These are phyloP conservation scores for Dolomedes plantarius DNA, from an alignment of 2,888 invertebrate species.

Conservation along the genomic window DNA sequence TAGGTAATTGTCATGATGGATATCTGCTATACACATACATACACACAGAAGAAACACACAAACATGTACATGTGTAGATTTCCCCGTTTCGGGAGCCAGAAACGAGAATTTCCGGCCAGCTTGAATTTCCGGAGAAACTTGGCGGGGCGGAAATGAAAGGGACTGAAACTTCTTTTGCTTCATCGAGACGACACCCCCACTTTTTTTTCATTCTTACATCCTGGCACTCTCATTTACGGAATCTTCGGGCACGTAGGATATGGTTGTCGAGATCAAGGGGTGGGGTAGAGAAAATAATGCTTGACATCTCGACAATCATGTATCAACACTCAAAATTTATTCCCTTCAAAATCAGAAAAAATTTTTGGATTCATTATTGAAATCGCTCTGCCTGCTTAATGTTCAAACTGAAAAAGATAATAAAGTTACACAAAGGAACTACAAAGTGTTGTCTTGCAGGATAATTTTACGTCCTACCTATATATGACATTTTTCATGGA, in stretches of 20 bases:
- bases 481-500: too few relatives aligned
- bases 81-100: constrained; percentile 24
- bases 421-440: too few relatives aligned
- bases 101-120: constrained; percentile 49
- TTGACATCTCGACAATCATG: too few relatives aligned
- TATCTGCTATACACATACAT: background rate
- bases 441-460: too few relatives aligned
- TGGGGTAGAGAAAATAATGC: background rate
- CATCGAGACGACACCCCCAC: background rate
- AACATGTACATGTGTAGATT: too few relatives aligned
- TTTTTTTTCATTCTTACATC: background rate
- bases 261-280: background rate
- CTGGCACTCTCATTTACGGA: constrained; percentile 23
- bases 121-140: constrained; percentile 57
- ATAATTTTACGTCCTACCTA: too few relatives aligned
- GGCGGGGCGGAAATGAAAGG: constrained; percentile 53
- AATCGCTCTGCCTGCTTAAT: too few relatives aligned
- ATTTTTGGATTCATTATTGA: too few relatives aligned
- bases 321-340: too few relatives aligned
- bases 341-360: too few relatives aligned
- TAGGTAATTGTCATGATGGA: constrained; percentile 57
- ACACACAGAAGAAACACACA: too few relatives aligned
- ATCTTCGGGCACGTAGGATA: constrained; percentile 18
- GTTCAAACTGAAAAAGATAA: too few relatives aligned
- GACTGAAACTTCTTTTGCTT: constrained; percentile 17